phyloP scores from a whole-genome alignment of 1,140 invertebrate genomes.

The Eulimnadia texana region DNA sequence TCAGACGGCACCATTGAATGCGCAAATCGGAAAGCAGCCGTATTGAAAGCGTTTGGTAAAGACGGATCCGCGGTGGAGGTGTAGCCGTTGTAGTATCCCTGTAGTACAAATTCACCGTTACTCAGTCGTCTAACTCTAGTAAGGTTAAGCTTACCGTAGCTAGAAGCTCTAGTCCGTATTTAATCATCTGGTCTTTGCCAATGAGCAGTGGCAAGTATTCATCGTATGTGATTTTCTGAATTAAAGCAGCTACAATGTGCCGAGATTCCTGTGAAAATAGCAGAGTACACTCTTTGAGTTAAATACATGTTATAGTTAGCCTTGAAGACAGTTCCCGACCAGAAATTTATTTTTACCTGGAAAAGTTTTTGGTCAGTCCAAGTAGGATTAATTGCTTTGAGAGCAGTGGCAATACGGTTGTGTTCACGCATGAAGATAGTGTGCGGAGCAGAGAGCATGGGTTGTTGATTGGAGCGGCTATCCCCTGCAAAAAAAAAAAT shows the following conservation, averaged over 20 bases:
- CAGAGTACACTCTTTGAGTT: no score
- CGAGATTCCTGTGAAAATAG: constrained; percentile 31
- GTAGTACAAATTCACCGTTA: no score
- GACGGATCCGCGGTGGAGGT: constrained; percentile 24
- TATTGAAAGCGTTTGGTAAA: constrained; percentile 28
- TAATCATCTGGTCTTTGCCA: constrained; percentile 32
- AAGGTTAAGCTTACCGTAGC: background rate
- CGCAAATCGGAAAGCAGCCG: constrained; percentile 40
- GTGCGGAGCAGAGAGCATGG: constrained; percentile 45
- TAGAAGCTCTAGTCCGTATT: constrained; percentile 22
- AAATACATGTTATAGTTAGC: no score
- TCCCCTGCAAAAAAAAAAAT: constrained; percentile 31
- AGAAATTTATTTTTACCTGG: no score
- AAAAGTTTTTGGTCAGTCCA: constrained; percentile 40
- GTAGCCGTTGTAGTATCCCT: constrained; percentile 34
- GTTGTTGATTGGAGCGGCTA: constrained; percentile 37
- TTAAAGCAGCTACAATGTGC: constrained; percentile 35
- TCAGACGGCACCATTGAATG: constrained; percentile 35
- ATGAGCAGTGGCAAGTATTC: constrained; percentile 41
- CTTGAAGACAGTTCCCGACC: no score
- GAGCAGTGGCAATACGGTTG: constrained; percentile 32
- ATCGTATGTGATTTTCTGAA: constrained; percentile 40
- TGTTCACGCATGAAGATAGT: constrained; percentile 35
- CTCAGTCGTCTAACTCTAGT: background rate
- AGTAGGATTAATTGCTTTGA: constrained; percentile 34